Evolutionary conservation across 2,888 invertebrate species (phyloP).

Genomic region (Mimachlamys varia): DNA sequence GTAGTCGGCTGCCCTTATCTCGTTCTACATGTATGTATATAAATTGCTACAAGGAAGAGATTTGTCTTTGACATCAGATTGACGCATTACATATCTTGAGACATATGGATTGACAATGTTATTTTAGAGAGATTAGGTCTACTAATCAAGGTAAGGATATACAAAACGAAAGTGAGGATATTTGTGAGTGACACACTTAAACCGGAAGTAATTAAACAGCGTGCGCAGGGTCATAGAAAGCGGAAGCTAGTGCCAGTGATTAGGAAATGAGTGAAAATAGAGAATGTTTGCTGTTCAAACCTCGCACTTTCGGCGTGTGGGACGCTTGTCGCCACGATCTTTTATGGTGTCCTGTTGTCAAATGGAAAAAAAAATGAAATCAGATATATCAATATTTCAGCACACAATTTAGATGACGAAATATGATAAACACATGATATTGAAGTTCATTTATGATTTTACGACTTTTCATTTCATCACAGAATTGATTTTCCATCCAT

Average conservation of each 20-base stretch:
- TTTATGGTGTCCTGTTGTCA: constrained; percentile 22
- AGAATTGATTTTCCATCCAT: not conserved
- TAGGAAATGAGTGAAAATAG: constrained; percentile 3
- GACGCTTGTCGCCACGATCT: constrained; percentile 33
- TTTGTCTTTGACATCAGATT: not conserved
- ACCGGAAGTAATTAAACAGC: constrained; percentile 16
- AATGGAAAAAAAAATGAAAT: constrained; percentile 1
- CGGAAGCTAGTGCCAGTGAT: not conserved
- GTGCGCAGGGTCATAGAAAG: not conserved
- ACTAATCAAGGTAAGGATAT: not conserved
- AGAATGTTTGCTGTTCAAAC: constrained; percentile 10
- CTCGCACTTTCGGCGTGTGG: constrained; percentile 27
- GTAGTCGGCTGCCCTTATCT: not conserved
- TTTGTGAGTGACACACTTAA: not conserved
- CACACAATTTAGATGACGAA: not conserved
- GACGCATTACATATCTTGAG: not conserved
- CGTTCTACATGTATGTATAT: not conserved
- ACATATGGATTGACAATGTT: not conserved
- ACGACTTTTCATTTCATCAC: not conserved
- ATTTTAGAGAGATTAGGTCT: not conserved
- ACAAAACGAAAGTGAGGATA: not conserved
- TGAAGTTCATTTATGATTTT: not conserved
- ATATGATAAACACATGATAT: not conserved
- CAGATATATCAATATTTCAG: not conserved
- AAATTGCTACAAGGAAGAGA: not conserved